Evolutionary conservation across 2,888 invertebrate genomes (phyloP).

Genomic region (Drosophila quasianomalipes): DNA sequence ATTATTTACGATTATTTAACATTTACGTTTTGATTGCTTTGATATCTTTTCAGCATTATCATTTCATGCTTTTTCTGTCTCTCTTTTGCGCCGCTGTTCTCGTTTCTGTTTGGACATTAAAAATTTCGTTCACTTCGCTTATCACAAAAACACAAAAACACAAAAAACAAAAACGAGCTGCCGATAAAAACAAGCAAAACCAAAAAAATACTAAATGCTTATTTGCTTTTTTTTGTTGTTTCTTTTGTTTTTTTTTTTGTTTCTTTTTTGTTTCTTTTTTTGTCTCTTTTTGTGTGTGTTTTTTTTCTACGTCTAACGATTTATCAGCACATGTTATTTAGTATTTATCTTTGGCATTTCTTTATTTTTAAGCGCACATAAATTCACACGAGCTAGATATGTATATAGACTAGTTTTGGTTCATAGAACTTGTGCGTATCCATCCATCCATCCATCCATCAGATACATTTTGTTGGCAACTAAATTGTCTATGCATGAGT

Average conservation of each 20-base stretch:
- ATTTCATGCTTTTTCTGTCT: slow-evolving; percentile 23
- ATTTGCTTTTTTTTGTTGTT: neutral
- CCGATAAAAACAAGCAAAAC: neutral
- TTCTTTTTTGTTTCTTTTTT: neutral
- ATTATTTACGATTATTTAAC: slow-evolving; percentile 76
- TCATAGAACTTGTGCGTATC: slow-evolving; percentile 18
- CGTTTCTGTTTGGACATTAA: neutral
- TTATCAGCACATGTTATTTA: slow-evolving; percentile 1
- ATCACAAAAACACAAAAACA: neutral
- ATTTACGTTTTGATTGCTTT: slow-evolving; percentile 70
- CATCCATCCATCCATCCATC: slow-evolving; percentile 30
- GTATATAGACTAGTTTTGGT: neutral
- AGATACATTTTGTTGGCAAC: slow-evolving; percentile 45
- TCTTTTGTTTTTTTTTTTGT: neutral
- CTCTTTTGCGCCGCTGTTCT: neutral
- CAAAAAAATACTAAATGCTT: neutral
- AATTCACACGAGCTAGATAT: slow-evolving; percentile 11
- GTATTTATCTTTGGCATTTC: slow-evolving; percentile 9
- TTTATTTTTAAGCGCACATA: slow-evolving; percentile 49
- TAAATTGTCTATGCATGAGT: neutral
- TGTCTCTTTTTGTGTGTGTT: neutral
- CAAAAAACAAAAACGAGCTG: neutral
- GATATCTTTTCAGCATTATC: slow-evolving; percentile 39
- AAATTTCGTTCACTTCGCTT: neutral
- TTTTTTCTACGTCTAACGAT: slow-evolving; percentile 6